Percentiles rank a stretch among this genome's conserved stretches.
Evolutionary conservation across 2,888 invertebrate species (phyloP).

Genomic region (Panorpa germanica): DNA sequence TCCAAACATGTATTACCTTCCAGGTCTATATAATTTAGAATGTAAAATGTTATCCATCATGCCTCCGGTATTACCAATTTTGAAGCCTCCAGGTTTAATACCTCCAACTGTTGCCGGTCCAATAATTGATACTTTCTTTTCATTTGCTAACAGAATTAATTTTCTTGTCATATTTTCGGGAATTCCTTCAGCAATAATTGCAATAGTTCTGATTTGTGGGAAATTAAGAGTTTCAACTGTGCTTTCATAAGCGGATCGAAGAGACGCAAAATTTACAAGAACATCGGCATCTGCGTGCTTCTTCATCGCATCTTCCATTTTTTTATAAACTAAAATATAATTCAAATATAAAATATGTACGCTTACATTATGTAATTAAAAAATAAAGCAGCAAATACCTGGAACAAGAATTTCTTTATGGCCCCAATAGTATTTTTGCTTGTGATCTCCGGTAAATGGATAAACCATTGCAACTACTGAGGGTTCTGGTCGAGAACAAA

Average conservation of each 20-base stretch:
- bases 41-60: slow-evolving; percentile 99
- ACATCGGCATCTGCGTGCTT: slow-evolving; percentile 92
- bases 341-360: neutral
- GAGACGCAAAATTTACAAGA: slow-evolving; percentile 91
- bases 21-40: slow-evolving; percentile 90
- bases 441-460: slow-evolving; percentile 96
- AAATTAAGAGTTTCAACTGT: slow-evolving; percentile 87
- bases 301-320: slow-evolving; percentile 89
- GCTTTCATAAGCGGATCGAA: slow-evolving; percentile 93
- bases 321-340: slow-evolving; percentile 69
- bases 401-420: slow-evolving; percentile 91
- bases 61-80: slow-evolving; percentile 98
- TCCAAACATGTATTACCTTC: slow-evolving; percentile 31
- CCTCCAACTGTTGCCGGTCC: slow-evolving; percentile 95
- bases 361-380: slow-evolving; percentile 13
- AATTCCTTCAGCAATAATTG: slow-evolving; percentile 98
- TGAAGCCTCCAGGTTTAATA: slow-evolving; percentile 96
- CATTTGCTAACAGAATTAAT: slow-evolving; percentile 65
- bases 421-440: slow-evolving; percentile 99
- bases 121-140: slow-evolving; percentile 71
- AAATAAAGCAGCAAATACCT: slow-evolving; percentile 23
- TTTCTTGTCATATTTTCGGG: slow-evolving; percentile 97
- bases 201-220: slow-evolving; percentile 87
- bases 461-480: slow-evolving; percentile 94
- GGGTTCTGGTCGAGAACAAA: slow-evolving; percentile 73